Base-by-base conservation (phyloP, 2,888 invertebrate species). In the Leptopilina syphax region DNA sequence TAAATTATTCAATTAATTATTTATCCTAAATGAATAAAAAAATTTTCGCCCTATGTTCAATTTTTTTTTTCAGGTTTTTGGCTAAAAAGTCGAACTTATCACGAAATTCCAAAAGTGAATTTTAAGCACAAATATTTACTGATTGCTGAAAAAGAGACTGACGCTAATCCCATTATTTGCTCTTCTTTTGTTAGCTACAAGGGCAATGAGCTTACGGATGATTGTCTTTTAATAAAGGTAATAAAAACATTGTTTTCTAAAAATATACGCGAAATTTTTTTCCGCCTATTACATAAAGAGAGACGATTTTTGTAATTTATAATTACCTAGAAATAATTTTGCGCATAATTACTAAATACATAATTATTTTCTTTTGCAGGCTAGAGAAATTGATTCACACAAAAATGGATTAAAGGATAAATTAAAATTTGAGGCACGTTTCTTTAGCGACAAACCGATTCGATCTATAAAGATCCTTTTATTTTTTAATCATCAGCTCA, bases 41-140 rank as follows among this genome's bases (percentile, higher is more conserved):
- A 60, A 7, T 50, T 50, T 50, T 50, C 9, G 50, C n/a, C 6
- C 2, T 0, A n/a, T 60, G 18, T 13, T 63, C 47, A 54, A 76
- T 50, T 65, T 47, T 66, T 73, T 73, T 44, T 50, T 63, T 13
- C 47, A 90, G 91, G 91, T 70, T 89, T 89, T 79, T 91, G 89
- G 88, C 77, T 90, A 24, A 86, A 82, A 81, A 89, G 88, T 86
- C 86, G 89, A 73, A 84, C 88, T 57, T 88, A 88, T 65, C 83
- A 88, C 78, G 91, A 91, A 83, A 87, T 82, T 44, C 90, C 91
- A 27, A 81, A 87, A 79, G 84, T 89, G 18, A 86, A 84, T 78
- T 92, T 91, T 57, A 87, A 86, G 60, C 89, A 91, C 68, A 90
- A 89, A 84, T 92, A 92, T 82, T 80, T 91, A 47, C 79, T 92